Conservation (phyloP, 2,888 invertebrate genomes). For the Chalcosyrphus nemorum region DNA sequence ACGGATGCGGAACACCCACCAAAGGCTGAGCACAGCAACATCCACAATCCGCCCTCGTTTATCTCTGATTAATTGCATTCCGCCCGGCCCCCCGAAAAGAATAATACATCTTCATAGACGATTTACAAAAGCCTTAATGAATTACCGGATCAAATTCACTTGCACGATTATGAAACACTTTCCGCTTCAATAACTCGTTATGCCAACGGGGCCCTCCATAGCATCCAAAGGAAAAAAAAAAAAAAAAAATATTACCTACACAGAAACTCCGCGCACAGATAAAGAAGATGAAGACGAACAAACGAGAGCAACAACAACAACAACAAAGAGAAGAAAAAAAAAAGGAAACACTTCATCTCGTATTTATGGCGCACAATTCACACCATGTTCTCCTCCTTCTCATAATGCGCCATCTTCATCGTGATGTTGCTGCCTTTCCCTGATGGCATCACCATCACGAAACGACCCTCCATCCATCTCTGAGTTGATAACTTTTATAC, state of each 20-base stretch:
- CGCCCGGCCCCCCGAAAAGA: conserved; percentile 42
- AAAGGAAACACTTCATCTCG: conserved; percentile 61
- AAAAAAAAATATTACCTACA: neutral
- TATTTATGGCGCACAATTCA: conserved; percentile 72
- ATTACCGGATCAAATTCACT: conserved; percentile 71
- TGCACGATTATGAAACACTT: conserved; percentile 69
- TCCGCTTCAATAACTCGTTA: conserved; percentile 64
- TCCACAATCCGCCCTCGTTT: neutral
- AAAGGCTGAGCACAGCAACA: too few relatives aligned
- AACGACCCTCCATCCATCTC: conserved; percentile 18
- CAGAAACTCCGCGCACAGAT: neutral
- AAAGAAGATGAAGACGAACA: conserved; percentile 4
- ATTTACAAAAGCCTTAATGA: conserved; percentile 67
- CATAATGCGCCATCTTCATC: conserved; percentile 63
- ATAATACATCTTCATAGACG: conserved; percentile 59
- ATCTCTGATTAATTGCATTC: conserved; percentile 56
- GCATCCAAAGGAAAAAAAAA: neutral
- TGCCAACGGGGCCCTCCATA: conserved; percentile 53
- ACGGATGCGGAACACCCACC: neutral
- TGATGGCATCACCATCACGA: conserved; percentile 60
- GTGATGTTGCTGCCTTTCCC: conserved; percentile 30
- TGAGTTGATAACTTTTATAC: conserved; percentile 2
- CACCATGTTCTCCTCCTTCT: conserved; percentile 56
- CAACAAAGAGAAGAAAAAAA: neutral
- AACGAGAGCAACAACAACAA: neutral